Conservation (phyloP, 2,113 vertebrate genomes). For the Mesembrinibis cayennensis region DNA sequence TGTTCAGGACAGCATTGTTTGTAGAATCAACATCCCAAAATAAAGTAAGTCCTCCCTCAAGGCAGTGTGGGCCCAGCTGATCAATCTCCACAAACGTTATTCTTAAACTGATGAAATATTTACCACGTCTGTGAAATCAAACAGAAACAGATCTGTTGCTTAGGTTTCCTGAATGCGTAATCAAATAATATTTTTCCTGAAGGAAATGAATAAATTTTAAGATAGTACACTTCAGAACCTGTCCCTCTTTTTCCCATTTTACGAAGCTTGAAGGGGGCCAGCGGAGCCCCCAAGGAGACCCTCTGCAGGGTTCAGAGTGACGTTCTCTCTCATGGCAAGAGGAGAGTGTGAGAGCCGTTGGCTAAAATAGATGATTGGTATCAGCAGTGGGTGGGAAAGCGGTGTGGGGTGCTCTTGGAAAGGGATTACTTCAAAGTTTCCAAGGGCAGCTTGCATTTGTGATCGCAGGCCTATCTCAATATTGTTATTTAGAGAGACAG, state of each 20-base stretch:
- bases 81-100: neutral
- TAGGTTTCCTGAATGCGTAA: neutral
- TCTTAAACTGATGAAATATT: neutral
- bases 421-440: neutral
- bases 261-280: neutral
- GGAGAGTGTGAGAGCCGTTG: neutral
- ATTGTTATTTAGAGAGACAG: neutral
- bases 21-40: neutral
- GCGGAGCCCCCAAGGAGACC: neutral
- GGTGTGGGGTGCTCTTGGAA: neutral
- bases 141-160: neutral
- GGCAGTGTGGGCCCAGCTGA: neutral
- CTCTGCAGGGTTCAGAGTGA: neutral
- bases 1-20: neutral
- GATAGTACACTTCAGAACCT: neutral
- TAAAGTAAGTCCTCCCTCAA: neutral
- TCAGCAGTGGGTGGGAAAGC: neutral
- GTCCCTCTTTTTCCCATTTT: neutral
- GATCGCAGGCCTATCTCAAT: neutral
- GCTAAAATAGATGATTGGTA: neutral
- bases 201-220: neutral
- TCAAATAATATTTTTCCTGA: neutral
- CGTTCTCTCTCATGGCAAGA: neutral
- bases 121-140: neutral
- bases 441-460: neutral